Evolutionary conservation across 2,113 vertebrate species (phyloP), one percentile per base, ranked within the genome.

Genomic region (Crotophaga sulcirostris): DNA sequence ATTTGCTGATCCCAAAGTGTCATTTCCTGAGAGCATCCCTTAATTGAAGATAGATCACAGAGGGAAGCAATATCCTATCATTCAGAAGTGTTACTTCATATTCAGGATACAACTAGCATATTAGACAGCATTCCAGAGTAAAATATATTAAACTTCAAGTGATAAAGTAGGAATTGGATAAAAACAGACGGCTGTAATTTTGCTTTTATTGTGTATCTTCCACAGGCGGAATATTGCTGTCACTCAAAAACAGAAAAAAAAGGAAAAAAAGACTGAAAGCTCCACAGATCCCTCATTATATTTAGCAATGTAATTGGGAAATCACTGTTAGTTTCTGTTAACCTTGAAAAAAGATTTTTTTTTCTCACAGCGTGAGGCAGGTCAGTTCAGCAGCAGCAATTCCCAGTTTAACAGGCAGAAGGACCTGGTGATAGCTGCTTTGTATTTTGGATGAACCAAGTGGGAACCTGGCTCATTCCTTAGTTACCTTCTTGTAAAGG

Each of bases 121-220:
- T 97, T 97, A 96, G 96, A 96, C 94, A 96, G 95, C 93, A 88
- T 96, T 97, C 95, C 93, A 94, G 93, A 94, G 86, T 80, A 97
- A 96, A 97, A 97, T 83, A 93, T 97, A 97, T 97, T 97, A 97
- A 96, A 97, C 89, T 97, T 84, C 69, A 55, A 77, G 93, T 97
- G 97, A 97, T 97, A 97, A 97, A 97, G 92, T 86, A 94, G 90
- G 94, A 93, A 94, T 95, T 2, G 96, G 95, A 97, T 97, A 96
- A 95, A 97, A 97, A 96, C 97, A 96, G 97, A 97, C 77, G 70
- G 95, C 96, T 96, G 97, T 95, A 96, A 97, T 97, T 97, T 96
- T 96, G 89, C 95, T 94, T 92, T 96, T 96, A 97, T 97, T 97
- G 95, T 96, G 70, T 78, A 33, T 84, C 93, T 97, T 96, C 93